Conservation (phyloP, 2,797 vertebrate species). For the Staurois parvus region DNA sequence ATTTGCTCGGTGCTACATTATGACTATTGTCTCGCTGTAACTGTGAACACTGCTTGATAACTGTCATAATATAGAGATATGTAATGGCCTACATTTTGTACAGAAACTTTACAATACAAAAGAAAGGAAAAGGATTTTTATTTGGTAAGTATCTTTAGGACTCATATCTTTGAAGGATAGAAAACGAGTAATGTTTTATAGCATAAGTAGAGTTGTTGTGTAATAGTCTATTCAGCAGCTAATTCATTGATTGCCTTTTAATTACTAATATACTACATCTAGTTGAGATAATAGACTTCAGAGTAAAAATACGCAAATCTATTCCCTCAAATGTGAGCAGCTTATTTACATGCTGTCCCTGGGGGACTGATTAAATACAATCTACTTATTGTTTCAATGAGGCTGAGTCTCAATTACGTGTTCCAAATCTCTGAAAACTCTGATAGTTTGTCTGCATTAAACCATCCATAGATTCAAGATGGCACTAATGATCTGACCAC, state of each 20-base stretch:
- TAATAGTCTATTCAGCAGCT: neutral
- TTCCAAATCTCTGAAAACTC: neutral
- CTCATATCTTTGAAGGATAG: too few relatives aligned
- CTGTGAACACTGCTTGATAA: too few relatives aligned
- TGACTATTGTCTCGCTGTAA: too few relatives aligned
- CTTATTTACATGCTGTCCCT: slow-evolving; percentile 3
- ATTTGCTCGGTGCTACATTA: too few relatives aligned
- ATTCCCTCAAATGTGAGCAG: neutral
- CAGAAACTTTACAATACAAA: too few relatives aligned
- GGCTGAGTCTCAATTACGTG: neutral
- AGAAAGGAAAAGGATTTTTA: too few relatives aligned
- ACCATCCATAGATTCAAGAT: neutral
- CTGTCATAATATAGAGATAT: too few relatives aligned
- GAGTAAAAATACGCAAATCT: neutral
- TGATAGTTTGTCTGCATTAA: neutral
- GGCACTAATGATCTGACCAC: neutral
- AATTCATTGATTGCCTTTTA: neutral
- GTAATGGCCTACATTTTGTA: too few relatives aligned
- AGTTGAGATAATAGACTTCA: neutral
- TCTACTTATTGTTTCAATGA: neutral
- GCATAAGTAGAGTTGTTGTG: neutral
- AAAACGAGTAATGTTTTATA: neutral
- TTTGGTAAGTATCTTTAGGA: too few relatives aligned
- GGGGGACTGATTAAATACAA: neutral
- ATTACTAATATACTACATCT: slow-evolving; percentile 6